Base-by-base conservation (phyloP, 2,797 vertebrate species). In the Coilia nasus region DNA sequence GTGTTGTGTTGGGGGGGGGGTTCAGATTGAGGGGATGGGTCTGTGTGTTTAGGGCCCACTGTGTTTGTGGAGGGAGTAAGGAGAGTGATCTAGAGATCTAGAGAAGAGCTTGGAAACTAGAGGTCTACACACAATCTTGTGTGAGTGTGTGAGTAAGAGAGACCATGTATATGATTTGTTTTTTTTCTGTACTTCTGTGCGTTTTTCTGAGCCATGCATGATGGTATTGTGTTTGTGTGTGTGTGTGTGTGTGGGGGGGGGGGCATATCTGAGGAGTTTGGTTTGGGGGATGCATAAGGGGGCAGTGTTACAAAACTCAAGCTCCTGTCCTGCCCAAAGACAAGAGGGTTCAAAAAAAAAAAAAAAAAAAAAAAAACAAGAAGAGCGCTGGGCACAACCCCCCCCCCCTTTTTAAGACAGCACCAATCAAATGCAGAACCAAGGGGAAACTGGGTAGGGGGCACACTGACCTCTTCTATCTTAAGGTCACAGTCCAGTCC, bases 401-500 rank as follows among this genome's bases (percentile, higher is more conserved):
- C 91, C 88, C 83, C 67, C 47, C 25, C 91, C 91, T 88, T 83
- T 90, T 94, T 90, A 93, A 92, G 92, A 94, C 92, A 95, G 95
- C 95, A 95, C 95, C 94, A 89, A 90, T 94, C 93, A 87, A 90
- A 91, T 85, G 91, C 89, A 91, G 88, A 90, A 88, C 83, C 84
- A 84, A 67, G 25, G 64, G 64, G 47, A 56, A 71, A 46, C 1
- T n/a, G 83, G 19, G 23, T 23, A n/a, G 0, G 64, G 6, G 75
- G 59, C 6, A 81, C n/a, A 81, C 17, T 60, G 91, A 91, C 86
- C 91, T 92, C 92, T 90, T 93, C 87, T 85, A 71, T 89, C 91
- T 60, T 71, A 83, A 91, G 93, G 93, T 92, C 93, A 94, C 93
- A 93, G 94, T 93, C 94, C 93, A 93, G 94, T 93, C 94, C 94